Percentiles rank a stretch among this genome's conserved stretches.
Evolutionary conservation across 2,113 vertebrate species (phyloP).

Genomic region (Athene noctua): DNA sequence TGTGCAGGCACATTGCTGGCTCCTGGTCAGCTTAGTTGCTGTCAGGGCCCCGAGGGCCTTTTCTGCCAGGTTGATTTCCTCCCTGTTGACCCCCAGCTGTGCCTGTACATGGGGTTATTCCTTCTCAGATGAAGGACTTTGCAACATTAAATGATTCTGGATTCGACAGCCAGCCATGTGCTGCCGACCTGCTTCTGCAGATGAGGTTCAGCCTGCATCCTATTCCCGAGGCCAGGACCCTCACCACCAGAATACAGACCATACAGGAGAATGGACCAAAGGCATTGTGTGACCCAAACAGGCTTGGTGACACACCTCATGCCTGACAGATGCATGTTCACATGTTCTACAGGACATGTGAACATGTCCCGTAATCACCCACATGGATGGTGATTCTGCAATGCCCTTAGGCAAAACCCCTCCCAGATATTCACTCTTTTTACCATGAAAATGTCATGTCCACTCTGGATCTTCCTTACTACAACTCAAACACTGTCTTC

Average conservation of each 20-base stretch:
- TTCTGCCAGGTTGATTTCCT: not conserved
- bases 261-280: not conserved
- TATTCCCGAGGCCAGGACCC: not conserved
- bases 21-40: not conserved
- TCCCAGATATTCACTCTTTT: not conserved
- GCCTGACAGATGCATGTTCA: not conserved
- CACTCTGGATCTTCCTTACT: not conserved
- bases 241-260: not conserved
- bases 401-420: not conserved
- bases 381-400: not conserved
- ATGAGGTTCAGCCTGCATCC: rapidly evolving
- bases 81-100: not conserved
- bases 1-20: too few species aligned
- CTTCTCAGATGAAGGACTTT: not conserved
- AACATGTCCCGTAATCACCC: not conserved
- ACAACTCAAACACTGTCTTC: not conserved
- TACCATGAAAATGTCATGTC: not conserved
- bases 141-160: not conserved
- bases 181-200: not conserved
- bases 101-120: not conserved
- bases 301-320: not conserved
- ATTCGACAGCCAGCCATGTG: not conserved
- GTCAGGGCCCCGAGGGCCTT: not conserved
- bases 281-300: not conserved
- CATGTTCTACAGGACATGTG: not conserved